Conservation (phyloP, 2,797 vertebrate species). For the Sebastes jordani region DNA sequence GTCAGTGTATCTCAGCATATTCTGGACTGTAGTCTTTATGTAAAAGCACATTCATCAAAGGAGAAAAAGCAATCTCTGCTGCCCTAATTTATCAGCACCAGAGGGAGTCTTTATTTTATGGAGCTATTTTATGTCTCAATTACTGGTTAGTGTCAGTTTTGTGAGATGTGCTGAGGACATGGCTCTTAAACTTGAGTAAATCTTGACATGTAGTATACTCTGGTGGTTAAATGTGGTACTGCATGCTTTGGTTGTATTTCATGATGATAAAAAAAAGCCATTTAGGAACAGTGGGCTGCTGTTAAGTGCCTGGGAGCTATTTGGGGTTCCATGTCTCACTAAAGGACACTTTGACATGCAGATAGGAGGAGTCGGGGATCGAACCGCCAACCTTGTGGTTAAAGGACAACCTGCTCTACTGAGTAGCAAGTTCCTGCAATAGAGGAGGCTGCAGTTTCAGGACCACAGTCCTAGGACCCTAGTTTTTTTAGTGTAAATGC, state of each 20-base stretch:
- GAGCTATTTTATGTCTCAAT: constrained; percentile 42
- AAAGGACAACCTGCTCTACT: too few relatives aligned
- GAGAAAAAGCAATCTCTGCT: background rate
- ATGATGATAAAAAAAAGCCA: background rate
- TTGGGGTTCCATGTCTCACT: too few relatives aligned
- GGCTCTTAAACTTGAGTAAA: constrained; percentile 18
- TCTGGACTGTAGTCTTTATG: background rate
- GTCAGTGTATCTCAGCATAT: background rate
- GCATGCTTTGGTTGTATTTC: background rate
- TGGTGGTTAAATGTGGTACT: constrained; percentile 54
- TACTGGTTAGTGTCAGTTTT: constrained; percentile 30
- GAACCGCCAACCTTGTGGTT: too few relatives aligned
- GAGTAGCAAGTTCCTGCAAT: too few relatives aligned
- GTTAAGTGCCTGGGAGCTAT: too few relatives aligned
- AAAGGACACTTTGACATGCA: too few relatives aligned
- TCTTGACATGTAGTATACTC: constrained; percentile 64
- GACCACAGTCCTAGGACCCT: too few relatives aligned
- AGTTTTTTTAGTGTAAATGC: too few relatives aligned
- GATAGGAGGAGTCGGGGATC: too few relatives aligned
- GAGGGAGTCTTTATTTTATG: constrained; percentile 36
- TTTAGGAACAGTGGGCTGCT: too few relatives aligned
- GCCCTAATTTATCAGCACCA: constrained; percentile 24
- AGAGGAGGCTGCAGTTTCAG: too few relatives aligned
- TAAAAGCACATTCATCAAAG: background rate
- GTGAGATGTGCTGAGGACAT: constrained; percentile 39